Evolutionary conservation across 2,888 invertebrate species (phyloP).

Genomic region (Microctonus aethiopoides): DNA sequence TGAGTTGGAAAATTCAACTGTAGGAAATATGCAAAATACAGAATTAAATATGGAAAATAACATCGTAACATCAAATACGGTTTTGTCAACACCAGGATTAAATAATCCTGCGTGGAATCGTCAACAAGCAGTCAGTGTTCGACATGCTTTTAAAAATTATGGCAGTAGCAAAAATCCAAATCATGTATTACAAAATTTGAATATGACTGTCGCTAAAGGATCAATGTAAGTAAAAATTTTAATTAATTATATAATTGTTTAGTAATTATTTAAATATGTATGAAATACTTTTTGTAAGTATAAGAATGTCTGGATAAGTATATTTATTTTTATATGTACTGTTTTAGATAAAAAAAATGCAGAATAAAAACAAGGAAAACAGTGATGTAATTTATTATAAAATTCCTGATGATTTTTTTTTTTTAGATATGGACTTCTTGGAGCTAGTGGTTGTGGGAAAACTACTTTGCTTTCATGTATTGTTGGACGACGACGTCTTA

Average conservation of each 20-base stretch:
- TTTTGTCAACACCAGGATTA: slow-evolving; percentile 62
- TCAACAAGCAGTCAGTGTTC: slow-evolving; percentile 87
- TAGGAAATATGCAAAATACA: slow-evolving; percentile 54
- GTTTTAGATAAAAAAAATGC: too few relatives aligned
- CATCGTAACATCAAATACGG: slow-evolving; percentile 50
- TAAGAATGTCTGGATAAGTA: not conserved
- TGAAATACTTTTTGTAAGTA: not conserved
- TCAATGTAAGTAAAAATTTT: slow-evolving; percentile 82
- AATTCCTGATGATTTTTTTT: not conserved
- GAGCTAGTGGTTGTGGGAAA: slow-evolving; percentile 97
- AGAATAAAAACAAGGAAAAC: not conserved
- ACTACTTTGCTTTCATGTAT: slow-evolving; percentile 93
- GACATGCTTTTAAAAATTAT: slow-evolving; percentile 90
- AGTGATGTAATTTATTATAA: too few relatives aligned
- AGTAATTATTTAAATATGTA: too few relatives aligned
- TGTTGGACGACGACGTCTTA: slow-evolving; percentile 86
- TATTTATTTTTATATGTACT: not conserved
- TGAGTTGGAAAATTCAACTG: slow-evolving; percentile 44
- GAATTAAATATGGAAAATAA: slow-evolving; percentile 50
- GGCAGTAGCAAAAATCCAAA: slow-evolving; percentile 89
- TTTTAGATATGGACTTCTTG: slow-evolving; percentile 89
- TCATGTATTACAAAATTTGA: slow-evolving; percentile 87
- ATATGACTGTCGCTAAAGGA: slow-evolving; percentile 94
- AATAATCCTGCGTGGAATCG: slow-evolving; percentile 70
- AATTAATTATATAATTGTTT: not conserved